Conservation (phyloP, 2,113 vertebrate species). For the Oceanodroma tethys region DNA sequence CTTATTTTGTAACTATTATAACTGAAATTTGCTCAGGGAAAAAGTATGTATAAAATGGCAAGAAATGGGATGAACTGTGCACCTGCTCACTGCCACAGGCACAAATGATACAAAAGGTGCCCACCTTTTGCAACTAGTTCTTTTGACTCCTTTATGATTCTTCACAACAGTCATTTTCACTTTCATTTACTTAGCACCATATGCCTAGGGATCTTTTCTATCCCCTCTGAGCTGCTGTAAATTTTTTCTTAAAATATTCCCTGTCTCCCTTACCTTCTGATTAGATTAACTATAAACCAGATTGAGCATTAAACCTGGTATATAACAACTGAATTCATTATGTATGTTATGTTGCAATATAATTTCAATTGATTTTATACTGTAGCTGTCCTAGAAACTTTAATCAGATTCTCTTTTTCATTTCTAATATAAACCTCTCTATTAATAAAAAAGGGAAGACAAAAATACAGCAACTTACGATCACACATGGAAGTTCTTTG, state of each 20-base stretch:
- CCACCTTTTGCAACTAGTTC: not conserved
- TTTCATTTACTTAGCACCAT: not conserved
- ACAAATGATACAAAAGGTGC: not conserved
- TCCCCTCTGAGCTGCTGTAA: not conserved
- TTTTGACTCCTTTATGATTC: not conserved
- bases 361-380: slow-evolving; percentile 24
- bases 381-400: not conserved
- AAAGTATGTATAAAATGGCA: not conserved
- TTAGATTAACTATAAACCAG: slow-evolving; percentile 21
- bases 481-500: not conserved
- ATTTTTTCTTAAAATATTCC: not conserved
- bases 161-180: not conserved
- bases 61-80: not conserved
- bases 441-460: not conserved
- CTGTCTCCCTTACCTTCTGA: not conserved
- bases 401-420: slow-evolving; percentile 4
- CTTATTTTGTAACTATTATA: not conserved
- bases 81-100: not conserved
- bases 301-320: not conserved
- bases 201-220: not conserved
- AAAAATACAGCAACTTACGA: not conserved
- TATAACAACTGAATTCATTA: not conserved
- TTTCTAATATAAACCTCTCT: not conserved
- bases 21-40: not conserved
- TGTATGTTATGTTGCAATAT: not conserved